phyloP scores from a whole-genome alignment of 2,113 vertebrate species.

The Grallaria varia region DNA sequence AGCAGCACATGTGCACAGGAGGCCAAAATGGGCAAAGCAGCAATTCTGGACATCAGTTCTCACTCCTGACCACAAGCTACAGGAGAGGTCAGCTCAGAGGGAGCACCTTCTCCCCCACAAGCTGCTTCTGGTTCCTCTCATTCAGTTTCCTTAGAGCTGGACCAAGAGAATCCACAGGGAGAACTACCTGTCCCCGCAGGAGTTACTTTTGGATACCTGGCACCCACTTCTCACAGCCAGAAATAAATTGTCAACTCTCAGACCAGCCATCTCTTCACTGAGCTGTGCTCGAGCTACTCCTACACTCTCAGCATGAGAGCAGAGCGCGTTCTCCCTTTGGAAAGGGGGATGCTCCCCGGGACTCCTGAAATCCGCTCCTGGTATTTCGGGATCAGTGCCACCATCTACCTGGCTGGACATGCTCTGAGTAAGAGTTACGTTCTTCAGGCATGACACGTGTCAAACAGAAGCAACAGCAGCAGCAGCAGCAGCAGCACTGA shows the following conservation, averaged over 20 bases:
- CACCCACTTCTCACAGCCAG: neutral
- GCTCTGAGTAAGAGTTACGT: constrained; percentile 31
- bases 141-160: neutral
- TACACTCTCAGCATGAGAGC: neutral
- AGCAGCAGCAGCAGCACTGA: constrained; percentile 45
- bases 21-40: neutral
- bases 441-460: constrained; percentile 53
- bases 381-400: neutral
- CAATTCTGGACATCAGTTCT: neutral
- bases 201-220: neutral
- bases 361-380: neutral
- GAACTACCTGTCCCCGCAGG: neutral
- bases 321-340: neutral
- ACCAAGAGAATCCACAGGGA: neutral
- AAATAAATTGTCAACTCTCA: neutral
- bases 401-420: neutral
- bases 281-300: neutral
- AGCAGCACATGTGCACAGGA: constrained; percentile 42
- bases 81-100: neutral
- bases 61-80: neutral
- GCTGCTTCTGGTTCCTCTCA: constrained; percentile 1
- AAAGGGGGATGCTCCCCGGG: neutral
- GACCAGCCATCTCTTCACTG: neutral
- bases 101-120: neutral
- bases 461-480: constrained; percentile 47